These are phyloP conservation scores for Saturnia japonica DNA, from an alignment of 2,888 invertebrate species.

Conservation along the genomic window DNA sequence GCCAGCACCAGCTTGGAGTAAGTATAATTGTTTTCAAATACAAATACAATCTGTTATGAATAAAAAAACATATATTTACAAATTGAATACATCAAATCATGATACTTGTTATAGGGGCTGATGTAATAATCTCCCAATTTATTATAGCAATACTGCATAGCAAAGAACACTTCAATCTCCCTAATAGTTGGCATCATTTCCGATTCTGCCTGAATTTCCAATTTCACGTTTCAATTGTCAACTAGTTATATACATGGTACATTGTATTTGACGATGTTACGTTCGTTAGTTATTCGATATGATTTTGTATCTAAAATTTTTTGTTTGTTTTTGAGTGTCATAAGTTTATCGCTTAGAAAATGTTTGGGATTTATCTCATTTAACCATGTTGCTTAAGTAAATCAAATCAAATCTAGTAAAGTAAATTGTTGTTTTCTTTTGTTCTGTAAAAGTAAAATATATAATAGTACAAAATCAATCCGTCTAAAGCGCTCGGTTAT, in stretches of 20 bases:
- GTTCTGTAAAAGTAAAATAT: not conserved
- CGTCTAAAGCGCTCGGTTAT: slow-evolving; percentile 25
- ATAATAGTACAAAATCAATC: not conserved
- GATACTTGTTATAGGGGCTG: not conserved
- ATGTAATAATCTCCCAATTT: not conserved
- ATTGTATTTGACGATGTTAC: not conserved
- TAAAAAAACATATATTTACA: not conserved
- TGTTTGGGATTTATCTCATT: not conserved
- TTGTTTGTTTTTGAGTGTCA: not conserved
- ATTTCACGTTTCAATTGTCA: slow-evolving; percentile 11
- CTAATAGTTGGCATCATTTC: slow-evolving; percentile 71
- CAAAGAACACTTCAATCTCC: slow-evolving; percentile 61
- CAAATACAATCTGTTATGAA: not conserved
- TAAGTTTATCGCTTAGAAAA: not conserved
- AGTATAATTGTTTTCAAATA: slow-evolving; percentile 63
- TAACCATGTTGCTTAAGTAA: not conserved
- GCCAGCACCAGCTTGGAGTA: slow-evolving; percentile 97
- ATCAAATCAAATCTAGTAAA: not conserved
- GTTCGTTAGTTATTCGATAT: not conserved
- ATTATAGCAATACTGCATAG: slow-evolving; percentile 43
- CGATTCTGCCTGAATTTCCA: slow-evolving; percentile 36
- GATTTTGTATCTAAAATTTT: not conserved
- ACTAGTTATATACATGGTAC: not conserved
- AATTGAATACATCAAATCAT: not conserved
- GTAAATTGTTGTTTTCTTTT: not conserved